phyloP scores from a whole-genome alignment of 2,888 invertebrate genomes.

The Molanna angustata region DNA sequence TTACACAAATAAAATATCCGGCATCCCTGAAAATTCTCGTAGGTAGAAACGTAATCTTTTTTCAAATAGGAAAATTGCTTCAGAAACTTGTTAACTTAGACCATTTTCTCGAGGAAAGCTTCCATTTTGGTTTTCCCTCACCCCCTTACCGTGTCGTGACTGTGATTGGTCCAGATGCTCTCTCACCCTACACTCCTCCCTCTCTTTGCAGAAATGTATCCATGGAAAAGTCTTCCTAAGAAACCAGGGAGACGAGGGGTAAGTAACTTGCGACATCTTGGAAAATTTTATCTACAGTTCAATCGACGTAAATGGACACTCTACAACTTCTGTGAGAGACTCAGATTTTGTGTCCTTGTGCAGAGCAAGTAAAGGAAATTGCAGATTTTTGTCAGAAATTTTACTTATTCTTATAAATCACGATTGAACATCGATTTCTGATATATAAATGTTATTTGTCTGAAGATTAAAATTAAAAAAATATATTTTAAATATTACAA shows the following conservation, averaged over 20 bases:
- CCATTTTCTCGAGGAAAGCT: constrained; percentile 24
- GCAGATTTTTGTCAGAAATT: too few species aligned
- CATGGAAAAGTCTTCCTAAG: constrained; percentile 8
- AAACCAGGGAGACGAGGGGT: constrained; percentile 3
- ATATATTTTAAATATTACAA: too few species aligned
- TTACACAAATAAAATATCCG: too few species aligned
- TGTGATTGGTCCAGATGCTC: constrained; percentile 24
- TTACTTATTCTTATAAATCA: too few species aligned
- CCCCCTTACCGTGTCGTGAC: constrained; percentile 3
- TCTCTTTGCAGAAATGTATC: constrained; percentile 6
- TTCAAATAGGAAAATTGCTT: constrained; percentile 1
- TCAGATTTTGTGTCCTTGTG: too few species aligned
- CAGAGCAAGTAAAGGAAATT: too few species aligned
- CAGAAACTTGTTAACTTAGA: constrained; percentile 1
- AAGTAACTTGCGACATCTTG: constrained; percentile 19
- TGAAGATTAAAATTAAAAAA: too few species aligned
- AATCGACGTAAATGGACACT: neutral
- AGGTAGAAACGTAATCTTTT: neutral
- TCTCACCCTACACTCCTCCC: constrained; percentile 11
- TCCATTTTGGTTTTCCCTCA: constrained; percentile 19
- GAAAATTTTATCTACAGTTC: constrained; percentile 3
- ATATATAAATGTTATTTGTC: too few species aligned
- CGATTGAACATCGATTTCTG: too few species aligned
- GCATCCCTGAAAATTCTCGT: too few species aligned
- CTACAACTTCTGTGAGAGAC: too few species aligned